Percentiles rank a stretch among this genome's conserved stretches.
Evolutionary conservation across 2,888 invertebrate genomes (phyloP).

Genomic region (Argyresthia goedartella): DNA sequence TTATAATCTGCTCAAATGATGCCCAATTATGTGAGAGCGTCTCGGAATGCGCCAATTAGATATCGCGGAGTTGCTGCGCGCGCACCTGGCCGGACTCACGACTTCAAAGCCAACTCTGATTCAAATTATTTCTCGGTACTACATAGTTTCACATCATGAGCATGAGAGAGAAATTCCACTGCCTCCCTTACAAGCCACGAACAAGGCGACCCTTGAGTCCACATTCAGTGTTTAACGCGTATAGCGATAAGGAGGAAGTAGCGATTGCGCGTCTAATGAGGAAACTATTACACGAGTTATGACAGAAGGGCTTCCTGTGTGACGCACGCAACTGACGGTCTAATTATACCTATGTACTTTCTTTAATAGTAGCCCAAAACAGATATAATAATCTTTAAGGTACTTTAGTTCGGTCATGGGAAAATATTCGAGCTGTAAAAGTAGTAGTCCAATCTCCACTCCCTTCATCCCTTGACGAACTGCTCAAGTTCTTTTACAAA

Average conservation of each 20-base stretch:
- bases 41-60: conserved; percentile 59
- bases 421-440: too few species aligned
- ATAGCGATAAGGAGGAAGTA: conserved; percentile 28
- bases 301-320: conserved; percentile 17
- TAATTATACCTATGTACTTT: neutral
- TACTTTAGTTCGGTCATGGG: too few species aligned
- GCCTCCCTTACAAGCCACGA: too few species aligned
- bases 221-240: neutral
- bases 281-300: conserved; percentile 43
- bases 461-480: too few species aligned
- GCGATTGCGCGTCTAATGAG: conserved; percentile 57
- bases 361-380: too few species aligned
- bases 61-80: conserved; percentile 28
- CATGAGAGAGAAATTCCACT: too few species aligned
- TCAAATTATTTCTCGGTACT: conserved; percentile 3
- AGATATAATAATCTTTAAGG: too few species aligned
- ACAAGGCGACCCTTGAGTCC: too few species aligned
- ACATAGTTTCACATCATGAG: neutral
- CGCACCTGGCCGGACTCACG: conserved; percentile 56
- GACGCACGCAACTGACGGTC: neutral
- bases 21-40: conserved; percentile 59
- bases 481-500: too few species aligned
- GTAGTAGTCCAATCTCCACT: too few species aligned
- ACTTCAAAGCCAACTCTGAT: conserved; percentile 38
- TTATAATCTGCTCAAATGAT: conserved; percentile 52